phyloP scores from a whole-genome alignment of 64 coral and sea anemone species.

The Trachythela sp. region DNA sequence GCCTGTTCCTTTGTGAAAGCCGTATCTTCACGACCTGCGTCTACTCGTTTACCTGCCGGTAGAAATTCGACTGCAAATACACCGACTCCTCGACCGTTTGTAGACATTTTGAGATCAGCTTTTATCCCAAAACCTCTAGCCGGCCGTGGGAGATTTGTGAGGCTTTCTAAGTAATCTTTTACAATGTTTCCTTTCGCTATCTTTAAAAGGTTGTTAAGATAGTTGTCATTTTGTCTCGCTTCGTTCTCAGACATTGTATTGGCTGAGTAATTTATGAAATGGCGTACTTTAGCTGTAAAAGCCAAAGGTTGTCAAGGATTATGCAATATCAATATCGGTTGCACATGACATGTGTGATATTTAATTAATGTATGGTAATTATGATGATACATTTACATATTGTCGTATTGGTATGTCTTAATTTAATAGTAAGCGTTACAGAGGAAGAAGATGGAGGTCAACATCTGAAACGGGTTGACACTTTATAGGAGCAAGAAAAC shows the following conservation, averaged over 20 bases:
- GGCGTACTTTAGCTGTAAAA: background rate
- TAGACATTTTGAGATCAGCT: constrained; percentile 22
- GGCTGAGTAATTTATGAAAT: background rate
- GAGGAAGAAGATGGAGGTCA: too few species aligned
- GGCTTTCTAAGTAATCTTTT: background rate
- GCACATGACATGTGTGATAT: background rate
- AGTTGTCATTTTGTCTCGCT: background rate
- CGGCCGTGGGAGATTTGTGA: background rate
- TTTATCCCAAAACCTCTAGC: constrained; percentile 28
- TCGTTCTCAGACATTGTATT: background rate
- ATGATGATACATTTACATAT: background rate
- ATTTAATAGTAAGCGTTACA: too few species aligned
- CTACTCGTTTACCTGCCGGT: constrained; percentile 23
- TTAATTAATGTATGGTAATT: background rate
- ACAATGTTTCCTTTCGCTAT: background rate
- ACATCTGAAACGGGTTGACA: too few species aligned
- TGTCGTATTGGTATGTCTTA: too few species aligned
- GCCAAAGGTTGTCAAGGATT: background rate
- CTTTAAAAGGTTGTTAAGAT: background rate
- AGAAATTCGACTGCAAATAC: constrained; percentile 33
- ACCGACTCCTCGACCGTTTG: constrained; percentile 17
- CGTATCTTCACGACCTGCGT: background rate
- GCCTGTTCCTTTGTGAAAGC: constrained; percentile 20
- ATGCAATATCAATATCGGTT: background rate
- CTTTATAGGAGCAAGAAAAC: too few species aligned